These are phyloP conservation scores for Ferdinandea cuprea DNA, from an alignment of 2,888 invertebrate genomes.

Conservation along the genomic window DNA sequence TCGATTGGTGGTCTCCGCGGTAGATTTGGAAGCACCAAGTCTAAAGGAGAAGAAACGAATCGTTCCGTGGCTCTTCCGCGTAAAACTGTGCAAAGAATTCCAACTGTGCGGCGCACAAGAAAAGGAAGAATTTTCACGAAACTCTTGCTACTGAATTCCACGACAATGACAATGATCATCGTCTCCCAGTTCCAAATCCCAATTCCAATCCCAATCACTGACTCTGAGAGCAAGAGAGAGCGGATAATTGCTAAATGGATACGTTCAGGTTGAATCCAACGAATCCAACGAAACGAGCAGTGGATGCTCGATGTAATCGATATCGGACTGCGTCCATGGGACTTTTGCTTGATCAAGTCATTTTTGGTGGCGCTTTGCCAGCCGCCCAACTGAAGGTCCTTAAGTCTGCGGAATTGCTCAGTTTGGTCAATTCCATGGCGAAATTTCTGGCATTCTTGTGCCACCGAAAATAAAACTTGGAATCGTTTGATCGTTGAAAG, in stretches of 20 bases:
- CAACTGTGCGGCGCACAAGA: slow-evolving; percentile 60
- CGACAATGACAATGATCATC: slow-evolving; percentile 66
- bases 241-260: slow-evolving; percentile 65
- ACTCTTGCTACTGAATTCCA: slow-evolving; percentile 71
- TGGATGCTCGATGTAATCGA: slow-evolving; percentile 58
- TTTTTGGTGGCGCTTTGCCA: slow-evolving; percentile 74
- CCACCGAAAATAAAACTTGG: slow-evolving; percentile 67
- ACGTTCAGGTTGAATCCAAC: background rate
- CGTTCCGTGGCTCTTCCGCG: slow-evolving; percentile 50
- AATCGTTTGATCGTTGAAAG: slow-evolving; percentile 40
- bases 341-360: slow-evolving; percentile 71
- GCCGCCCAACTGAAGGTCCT: slow-evolving; percentile 61
- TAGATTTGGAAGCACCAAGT: slow-evolving; percentile 45
- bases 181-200: slow-evolving; percentile 28
- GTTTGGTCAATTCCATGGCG: slow-evolving; percentile 60
- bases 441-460: slow-evolving; percentile 63
- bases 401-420: slow-evolving; percentile 62
- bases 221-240: slow-evolving; percentile 24
- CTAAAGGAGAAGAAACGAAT: slow-evolving; percentile 48
- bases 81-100: slow-evolving; percentile 67
- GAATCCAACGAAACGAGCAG: slow-evolving; percentile 14
- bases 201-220: slow-evolving; percentile 15
- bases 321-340: slow-evolving; percentile 33
- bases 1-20: slow-evolving; percentile 60
- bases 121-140: slow-evolving; percentile 67